Evolutionary conservation across 1,140 invertebrate genomes (phyloP).

Genomic region (Drosophila baimaii): DNA sequence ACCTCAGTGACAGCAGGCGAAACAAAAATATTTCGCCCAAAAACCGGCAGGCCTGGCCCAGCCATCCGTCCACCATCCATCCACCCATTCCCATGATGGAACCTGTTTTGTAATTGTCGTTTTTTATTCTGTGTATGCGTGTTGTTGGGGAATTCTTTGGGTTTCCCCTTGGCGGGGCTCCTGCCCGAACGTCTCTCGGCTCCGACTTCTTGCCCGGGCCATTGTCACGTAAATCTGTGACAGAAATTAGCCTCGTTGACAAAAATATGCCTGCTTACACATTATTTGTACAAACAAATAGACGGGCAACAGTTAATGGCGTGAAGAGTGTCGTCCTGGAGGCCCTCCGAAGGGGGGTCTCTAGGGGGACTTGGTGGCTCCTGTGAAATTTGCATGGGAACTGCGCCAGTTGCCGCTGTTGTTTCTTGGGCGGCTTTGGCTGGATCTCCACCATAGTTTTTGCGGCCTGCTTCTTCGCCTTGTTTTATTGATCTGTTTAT

Average conservation of each 20-base stretch:
- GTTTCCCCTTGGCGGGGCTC: constrained; percentile 18
- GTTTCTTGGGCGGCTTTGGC: constrained; percentile 20
- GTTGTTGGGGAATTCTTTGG: constrained; percentile 48
- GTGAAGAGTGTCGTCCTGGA: constrained; percentile 40
- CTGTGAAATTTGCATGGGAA: constrained; percentile 76
- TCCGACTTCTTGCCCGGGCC: constrained; percentile 46
- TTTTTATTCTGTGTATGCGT: constrained; percentile 54
- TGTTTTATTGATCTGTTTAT: constrained; percentile 79
- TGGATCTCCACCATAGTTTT: constrained; percentile 57
- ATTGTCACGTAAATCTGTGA: constrained; percentile 81
- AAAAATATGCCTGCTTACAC: constrained; percentile 83
- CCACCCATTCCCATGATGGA: constrained; percentile 47
- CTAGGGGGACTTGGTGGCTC: background rate
- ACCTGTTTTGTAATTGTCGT: constrained; percentile 80
- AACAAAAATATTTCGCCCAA: constrained; percentile 31
- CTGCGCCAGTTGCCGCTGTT: constrained; percentile 63
- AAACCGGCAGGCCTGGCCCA: background rate
- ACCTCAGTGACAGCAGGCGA: constrained; percentile 41
- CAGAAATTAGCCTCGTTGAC: constrained; percentile 80
- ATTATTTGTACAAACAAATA: constrained; percentile 81
- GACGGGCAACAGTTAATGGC: constrained; percentile 65
- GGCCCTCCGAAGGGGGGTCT: constrained; percentile 7
- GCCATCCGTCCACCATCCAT: background rate
- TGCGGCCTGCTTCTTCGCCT: constrained; percentile 37
- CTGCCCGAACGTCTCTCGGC: constrained; percentile 26